phyloP scores from a whole-genome alignment of 2,113 vertebrate species.

The Sylvia atricapilla region DNA sequence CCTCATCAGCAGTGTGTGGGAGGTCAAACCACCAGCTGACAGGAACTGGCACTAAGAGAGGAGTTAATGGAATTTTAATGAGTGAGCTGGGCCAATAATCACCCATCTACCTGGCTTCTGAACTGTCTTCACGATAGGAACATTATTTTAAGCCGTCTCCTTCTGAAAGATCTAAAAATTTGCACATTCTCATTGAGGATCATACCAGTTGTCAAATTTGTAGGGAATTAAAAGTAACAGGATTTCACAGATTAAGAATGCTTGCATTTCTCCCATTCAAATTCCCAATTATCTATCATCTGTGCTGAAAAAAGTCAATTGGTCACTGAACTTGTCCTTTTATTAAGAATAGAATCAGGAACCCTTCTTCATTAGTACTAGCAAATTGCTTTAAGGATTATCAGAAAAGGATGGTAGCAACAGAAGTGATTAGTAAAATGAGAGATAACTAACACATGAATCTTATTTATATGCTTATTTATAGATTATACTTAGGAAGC shows the following conservation, averaged over 20 bases:
- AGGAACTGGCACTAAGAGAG: not conserved
- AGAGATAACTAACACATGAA: not conserved
- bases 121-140: not conserved
- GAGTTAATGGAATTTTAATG: slow-evolving; percentile 20
- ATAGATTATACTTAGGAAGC: not conserved
- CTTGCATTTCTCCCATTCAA: slow-evolving; percentile 25
- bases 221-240: slow-evolving; percentile 2
- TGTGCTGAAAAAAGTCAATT: not conserved
- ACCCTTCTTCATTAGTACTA: slow-evolving; percentile 9
- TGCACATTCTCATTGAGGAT: not conserved
- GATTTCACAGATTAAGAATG: slow-evolving; percentile 6
- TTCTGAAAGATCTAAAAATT: slow-evolving; percentile 7
- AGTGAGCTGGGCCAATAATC: not conserved
- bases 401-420: slow-evolving; percentile 7
- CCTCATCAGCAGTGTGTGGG: not conserved
- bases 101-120: not conserved
- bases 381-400: slow-evolving; percentile 21
- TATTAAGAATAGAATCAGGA: slow-evolving; percentile 31
- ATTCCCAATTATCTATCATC: slow-evolving; percentile 21
- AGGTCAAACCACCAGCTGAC: not conserved
- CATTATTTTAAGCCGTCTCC: not conserved
- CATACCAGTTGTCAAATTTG: not conserved
- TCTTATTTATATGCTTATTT: not conserved
- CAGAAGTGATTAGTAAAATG: not conserved
- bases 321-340: slow-evolving; percentile 1